Base-by-base conservation (phyloP, 2,113 vertebrate species). In the Apodemus sylvaticus region DNA sequence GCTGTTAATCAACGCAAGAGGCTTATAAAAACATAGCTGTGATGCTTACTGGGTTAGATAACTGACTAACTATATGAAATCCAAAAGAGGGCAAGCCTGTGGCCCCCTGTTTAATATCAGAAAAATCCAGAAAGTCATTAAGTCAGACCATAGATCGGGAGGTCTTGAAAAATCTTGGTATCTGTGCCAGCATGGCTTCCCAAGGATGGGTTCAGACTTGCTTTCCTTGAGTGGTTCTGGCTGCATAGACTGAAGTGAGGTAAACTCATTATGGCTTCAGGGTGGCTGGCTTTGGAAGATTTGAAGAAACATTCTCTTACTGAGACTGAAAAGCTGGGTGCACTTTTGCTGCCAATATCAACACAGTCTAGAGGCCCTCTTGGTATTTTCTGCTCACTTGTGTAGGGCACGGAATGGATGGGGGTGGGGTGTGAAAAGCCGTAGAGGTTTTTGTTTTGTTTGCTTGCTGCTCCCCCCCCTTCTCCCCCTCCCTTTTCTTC, bases 291-390 rank as follows among this genome's bases (percentile, higher is more conserved):
- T 96, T 78, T 86, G 92, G 86, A 89, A 94, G 94, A 83, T 89
- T 95, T 91, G 82, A 89, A 93, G 96, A 85, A 95, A 92, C 92
- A 93, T 96, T 86, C 97, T 89, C 94, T 89, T 71, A 89, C 62
- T 77, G 95, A 96, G 94, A 92, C 94, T 81, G 92, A 93, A 89
- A 93, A 93, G 77, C 89, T 95, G 94, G 92, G 70, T 96, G 90
- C 51, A 26, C 89, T 85, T 88, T 92, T 89, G 89, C 93, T 97
- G 97, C 97, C 96, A 94, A 94, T 87, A n/a, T 96, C 97, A 97
- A 94, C 97, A 96, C 16, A 51, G 92, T 83, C 73, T 94, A 71
- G 95, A 78, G 92, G 94, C 88, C 93, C 94, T 96, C 87, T 96
- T 89, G 86, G 92, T 96, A 89, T 81, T 97, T 96, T 97, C 92